Base-by-base conservation (phyloP, 2,113 vertebrate species). In the Melanerpes formicivorus region DNA sequence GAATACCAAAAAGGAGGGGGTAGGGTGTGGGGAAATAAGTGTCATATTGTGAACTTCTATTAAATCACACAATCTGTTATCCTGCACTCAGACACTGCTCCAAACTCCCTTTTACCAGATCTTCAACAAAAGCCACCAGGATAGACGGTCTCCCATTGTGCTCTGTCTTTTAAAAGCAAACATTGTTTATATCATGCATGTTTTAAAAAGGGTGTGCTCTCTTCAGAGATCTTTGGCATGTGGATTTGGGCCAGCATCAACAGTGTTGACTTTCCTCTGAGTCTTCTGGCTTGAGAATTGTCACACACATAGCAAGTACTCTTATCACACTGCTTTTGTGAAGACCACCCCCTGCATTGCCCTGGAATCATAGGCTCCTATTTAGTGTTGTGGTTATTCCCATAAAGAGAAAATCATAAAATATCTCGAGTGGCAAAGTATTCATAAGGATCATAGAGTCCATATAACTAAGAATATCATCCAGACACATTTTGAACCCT, bases 171-270 rank as follows among this genome's bases (percentile, higher is more conserved):
- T 52, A 34, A 92, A 94, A 95, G 93, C 86, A 95, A 91, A 92
- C 86, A 72, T 40, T 77, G 67, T 32, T 94, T 80, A 32, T 32
- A 69, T 46, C 64, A 18, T 2, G 40, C 32, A 25, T 88, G 71
- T 84, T 95, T 95, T 81, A 32, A 59, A 81, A 94, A 79, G 82
- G 76, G 76, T 58, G 74, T 91, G 67, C 62, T 91, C 88, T 78
- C 48, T 59, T 77, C 81, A 80, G 56, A 90, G 60, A 85, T 58
- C 83, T 95, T 86, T 88, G 93, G 77, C 63, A 27, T 1, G 1
- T 94, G 93, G 88, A 88, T 91, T 84, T 65, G 54, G 55, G 80
- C 90, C 95, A 94, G 93, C 54, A 91, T 86, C 90, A 94, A 75
- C 88, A 91, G 55, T 90, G 67, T 60, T 88, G 55, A 84, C 81